Evolutionary conservation across 2,113 vertebrate species (phyloP), one percentile per base, ranked within the genome.

Genomic region (Nerophis lumbriciformis): DNA sequence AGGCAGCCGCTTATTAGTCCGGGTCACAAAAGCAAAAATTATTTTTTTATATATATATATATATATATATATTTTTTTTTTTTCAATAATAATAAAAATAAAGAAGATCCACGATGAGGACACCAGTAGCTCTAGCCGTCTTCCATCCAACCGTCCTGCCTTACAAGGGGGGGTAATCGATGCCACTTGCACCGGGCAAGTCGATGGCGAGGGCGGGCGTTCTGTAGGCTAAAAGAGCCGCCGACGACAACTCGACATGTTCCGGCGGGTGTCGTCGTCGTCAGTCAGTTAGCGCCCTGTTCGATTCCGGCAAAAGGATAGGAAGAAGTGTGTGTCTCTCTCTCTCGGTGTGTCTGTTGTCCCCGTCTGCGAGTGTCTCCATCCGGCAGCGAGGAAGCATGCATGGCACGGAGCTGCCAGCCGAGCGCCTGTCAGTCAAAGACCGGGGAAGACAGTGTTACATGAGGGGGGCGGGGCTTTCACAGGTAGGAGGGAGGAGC

Each of bases 401-500:
- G 42, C 75, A 69, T 71, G 72, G 72, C 68, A 67, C 75, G 38
- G 52, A 69, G 78, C 71, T 42, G 77, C 75, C 85, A 83, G 42
- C 42, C 42, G 42, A 72, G 82, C 61, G 78, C 76, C 83, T 84
- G 84, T 88, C 89, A 87, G 84, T 71, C 77, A 72, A 70, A 73
- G 73, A 79, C 72, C 61, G 72, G 72, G 78, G 65, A 69, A 80
- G 85, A 77, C 8, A 8, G 39, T 8, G 42, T 11, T 9, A 11
- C 10, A 4, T 3, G 1, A 9, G 11, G 10, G 42, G 42, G 42
- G 42, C 42, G 42, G 10, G 42, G 42, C 42, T 45, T 86, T 83
- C 86, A 88, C 89, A 90, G 90, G 91, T 92, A 88, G 80, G 77
- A 28, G 80, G 90, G 89, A 74, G 90, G 90, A 82, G 87, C 85